These are phyloP conservation scores for human DNA, from an alignment of 2,113 vertebrate genomes.

Conservation along the genomic window GRCh38 chr1:115977501-115978000, in stretches of 20 bases:
- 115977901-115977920: neutral
- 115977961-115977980: neutral
- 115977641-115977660: accelerated
- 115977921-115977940: neutral
- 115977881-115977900: neutral
- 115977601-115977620: neutral
- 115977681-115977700: neutral
- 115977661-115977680: neutral
- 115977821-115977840: neutral
- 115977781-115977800: neutral
- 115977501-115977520: neutral
- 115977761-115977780: neutral
- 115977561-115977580: neutral
- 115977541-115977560: neutral
- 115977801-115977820: neutral
- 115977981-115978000: neutral
- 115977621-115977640: neutral
- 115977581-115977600: neutral
- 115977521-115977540: neutral
- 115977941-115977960: neutral
- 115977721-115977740: neutral
- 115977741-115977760: neutral
- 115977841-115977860: neutral
- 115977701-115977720: neutral
- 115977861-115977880: neutral